Conservation (phyloP, 2,888 invertebrate genomes). For the Atrina japonica region DNA sequence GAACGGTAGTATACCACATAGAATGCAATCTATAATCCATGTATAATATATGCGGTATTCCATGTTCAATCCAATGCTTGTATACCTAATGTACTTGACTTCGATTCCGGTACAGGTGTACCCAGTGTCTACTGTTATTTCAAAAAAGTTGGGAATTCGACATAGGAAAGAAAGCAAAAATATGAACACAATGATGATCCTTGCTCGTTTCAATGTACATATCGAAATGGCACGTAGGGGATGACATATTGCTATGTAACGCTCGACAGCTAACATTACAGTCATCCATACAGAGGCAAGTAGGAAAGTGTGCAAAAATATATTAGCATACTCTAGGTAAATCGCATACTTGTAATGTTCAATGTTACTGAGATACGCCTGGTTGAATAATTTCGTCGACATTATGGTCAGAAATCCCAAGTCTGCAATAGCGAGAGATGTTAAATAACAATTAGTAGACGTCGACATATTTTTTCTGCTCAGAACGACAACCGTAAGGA, state of each 20-base stretch:
- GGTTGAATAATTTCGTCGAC: constrained; percentile 52
- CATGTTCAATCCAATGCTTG: constrained; percentile 54
- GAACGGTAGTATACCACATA: constrained; percentile 73
- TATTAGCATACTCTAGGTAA: constrained; percentile 59
- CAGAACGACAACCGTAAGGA: constrained; percentile 76
- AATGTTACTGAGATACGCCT: constrained; percentile 28
- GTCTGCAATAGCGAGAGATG: constrained; percentile 75
- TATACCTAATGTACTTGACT: constrained; percentile 43
- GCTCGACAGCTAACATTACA: constrained; percentile 77
- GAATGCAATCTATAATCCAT: constrained; percentile 65
- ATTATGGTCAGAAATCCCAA: constrained; percentile 72
- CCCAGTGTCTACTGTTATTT: constrained; percentile 51
- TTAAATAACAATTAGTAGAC: constrained; percentile 78
- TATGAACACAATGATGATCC: constrained; percentile 67
- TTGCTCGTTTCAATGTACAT: constrained; percentile 71
- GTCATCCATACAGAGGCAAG: constrained; percentile 77
- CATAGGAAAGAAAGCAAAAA: constrained; percentile 62
- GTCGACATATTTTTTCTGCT: constrained; percentile 78
- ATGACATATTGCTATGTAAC: constrained; percentile 79
- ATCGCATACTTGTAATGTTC: constrained; percentile 52
- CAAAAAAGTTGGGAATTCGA: constrained; percentile 71
- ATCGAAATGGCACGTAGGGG: constrained; percentile 73
- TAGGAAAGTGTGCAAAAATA: constrained; percentile 64
- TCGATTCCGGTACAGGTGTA: constrained; percentile 20
- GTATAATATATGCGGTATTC: constrained; percentile 57